Evolutionary conservation across 2,888 invertebrate species (phyloP).

Genomic region (Sarcophaga rosellei): DNA sequence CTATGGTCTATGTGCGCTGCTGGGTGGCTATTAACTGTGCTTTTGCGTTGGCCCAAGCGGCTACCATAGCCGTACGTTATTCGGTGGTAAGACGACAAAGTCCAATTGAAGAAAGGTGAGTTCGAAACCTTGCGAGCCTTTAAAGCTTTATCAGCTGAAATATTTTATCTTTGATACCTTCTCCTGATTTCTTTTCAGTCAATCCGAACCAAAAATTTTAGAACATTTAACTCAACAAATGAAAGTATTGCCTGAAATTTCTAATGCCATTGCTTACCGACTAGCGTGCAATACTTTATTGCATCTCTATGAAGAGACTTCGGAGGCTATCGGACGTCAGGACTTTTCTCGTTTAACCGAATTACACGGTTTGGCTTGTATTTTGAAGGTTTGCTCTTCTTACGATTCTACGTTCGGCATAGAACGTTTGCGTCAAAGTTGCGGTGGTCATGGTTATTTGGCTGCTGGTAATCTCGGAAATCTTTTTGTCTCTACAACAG

Average conservation of each 20-base stretch:
- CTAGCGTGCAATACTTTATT: constrained; percentile 88
- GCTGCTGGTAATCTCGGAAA: constrained; percentile 90
- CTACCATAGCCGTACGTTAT: constrained; percentile 93
- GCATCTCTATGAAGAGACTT: constrained; percentile 87
- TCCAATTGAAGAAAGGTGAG: constrained; percentile 88
- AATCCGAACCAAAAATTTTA: constrained; percentile 92
- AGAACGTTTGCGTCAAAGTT: constrained; percentile 91
- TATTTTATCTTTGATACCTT: neutral
- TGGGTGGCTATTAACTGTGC: constrained; percentile 89
- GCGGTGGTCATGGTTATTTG: constrained; percentile 98
- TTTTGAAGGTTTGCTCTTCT: constrained; percentile 92
- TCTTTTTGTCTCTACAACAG: constrained; percentile 89
- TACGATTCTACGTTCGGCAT: constrained; percentile 87
- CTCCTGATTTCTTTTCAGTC: constrained; percentile 82
- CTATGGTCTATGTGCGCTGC: constrained; percentile 94
- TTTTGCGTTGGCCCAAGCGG: constrained; percentile 88
- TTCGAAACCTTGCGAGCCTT: neutral
- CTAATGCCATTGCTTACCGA: constrained; percentile 88
- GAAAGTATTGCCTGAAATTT: constrained; percentile 91
- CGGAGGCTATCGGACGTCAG: constrained; percentile 88
- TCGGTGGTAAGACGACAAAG: constrained; percentile 94
- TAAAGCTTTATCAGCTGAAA: neutral
- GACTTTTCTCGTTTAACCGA: constrained; percentile 90
- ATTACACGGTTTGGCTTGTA: constrained; percentile 92
- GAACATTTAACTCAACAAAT: constrained; percentile 96